Evolutionary conservation across 2,888 invertebrate species (phyloP), one percentile per base, ranked within the genome.

Genomic region (Phlogophora meticulosa): DNA sequence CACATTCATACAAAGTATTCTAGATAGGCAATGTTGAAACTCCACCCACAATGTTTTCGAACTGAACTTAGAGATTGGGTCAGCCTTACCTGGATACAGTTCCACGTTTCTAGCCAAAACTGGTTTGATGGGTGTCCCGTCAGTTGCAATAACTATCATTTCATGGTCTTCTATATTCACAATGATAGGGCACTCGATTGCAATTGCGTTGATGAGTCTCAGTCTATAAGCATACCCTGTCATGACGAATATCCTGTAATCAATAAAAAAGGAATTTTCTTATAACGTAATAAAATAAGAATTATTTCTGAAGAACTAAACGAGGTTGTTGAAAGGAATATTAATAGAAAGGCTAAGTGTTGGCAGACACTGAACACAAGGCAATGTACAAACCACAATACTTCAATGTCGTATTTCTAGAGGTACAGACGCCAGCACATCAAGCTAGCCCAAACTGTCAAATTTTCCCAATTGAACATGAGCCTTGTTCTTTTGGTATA

Each of bases 131-230:
- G 95, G 90, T 80, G 89, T 92, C 1, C 96, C 96, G 73, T 97
- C 97, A 1, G 91, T 89, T 1, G 96, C 94, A 60, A 96, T 96
- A 22, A 96, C 90, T 13, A 89, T 89, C 86, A 96, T 82, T n/a
- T 89, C 90, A 81, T 97, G 97, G 7, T 89, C 85, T 59, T 96
- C 93, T 46, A 96, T 88, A 9, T 91, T 92, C 15, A 96, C 73
- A 40, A 88, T 83, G 11, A 95, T 83, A 0, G 96, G 95, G 76
- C 97, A 97, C 63, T 94, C 93, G 4, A 96, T 87, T 15, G 96
- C 96, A 28, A 96, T 92, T 2, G 96, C 96, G 70, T 96, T 96
- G 61, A 96, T 94, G 58, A 96, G 78, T 45, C 96, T 93, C 71
- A 97, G 90, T 60, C 96, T 90, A 78, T 96, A 96, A 38, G 94